Evolutionary conservation across 2,888 invertebrate genomes (phyloP).

Genomic region (Tyria jacobaeae): DNA sequence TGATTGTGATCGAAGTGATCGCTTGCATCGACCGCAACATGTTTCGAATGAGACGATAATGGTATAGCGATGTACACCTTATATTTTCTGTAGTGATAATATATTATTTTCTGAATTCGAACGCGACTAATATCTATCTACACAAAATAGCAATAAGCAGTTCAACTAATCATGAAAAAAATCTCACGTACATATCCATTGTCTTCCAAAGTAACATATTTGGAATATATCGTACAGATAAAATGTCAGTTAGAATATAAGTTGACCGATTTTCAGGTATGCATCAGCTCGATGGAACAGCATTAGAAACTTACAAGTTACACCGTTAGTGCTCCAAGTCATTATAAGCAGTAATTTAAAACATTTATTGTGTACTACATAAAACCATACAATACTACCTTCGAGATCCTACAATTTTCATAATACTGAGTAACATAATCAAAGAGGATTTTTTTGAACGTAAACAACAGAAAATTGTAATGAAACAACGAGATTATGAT

Average conservation of each 20-base stretch:
- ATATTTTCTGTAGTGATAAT: constrained; percentile 72
- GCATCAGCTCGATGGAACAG: no score
- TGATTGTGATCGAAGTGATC: constrained; percentile 78
- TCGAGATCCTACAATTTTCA: neutral
- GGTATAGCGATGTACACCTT: constrained; percentile 66
- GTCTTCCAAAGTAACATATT: no score
- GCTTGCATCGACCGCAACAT: constrained; percentile 79
- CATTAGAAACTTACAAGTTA: no score
- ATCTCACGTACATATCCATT: no score
- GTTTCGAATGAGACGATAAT: constrained; percentile 82
- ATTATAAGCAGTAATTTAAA: no score
- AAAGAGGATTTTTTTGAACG: neutral
- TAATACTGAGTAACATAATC: neutral
- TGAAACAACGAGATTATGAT: constrained; percentile 52
- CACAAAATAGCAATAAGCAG: neutral
- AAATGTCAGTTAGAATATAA: no score
- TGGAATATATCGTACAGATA: no score
- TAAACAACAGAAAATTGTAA: constrained; percentile 48
- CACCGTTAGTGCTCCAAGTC: no score
- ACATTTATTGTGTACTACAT: no score
- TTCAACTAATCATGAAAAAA: no score
- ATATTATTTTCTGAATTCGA: constrained; percentile 66
- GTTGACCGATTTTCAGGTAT: no score
- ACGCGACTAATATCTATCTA: constrained; percentile 40
- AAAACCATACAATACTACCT: no score